Evolutionary conservation across 1,140 invertebrate species (phyloP).

Genomic region (Chironomus tepperi): DNA sequence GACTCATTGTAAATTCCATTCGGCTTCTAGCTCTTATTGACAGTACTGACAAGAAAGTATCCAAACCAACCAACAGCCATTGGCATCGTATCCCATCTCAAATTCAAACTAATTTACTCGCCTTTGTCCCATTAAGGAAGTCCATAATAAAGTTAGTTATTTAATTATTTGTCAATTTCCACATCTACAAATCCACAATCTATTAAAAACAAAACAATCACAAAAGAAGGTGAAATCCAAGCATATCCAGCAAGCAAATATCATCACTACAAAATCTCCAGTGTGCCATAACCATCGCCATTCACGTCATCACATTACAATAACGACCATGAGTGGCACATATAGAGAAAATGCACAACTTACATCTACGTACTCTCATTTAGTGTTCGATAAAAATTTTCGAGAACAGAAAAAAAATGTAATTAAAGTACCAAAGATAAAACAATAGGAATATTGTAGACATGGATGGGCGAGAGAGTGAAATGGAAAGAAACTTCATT

Average conservation of each 20-base stretch:
- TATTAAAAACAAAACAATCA: too few relatives aligned
- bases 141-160: too few relatives aligned
- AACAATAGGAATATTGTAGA: not conserved
- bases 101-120: too few relatives aligned
- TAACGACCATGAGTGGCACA: not conserved
- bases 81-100: too few relatives aligned
- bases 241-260: not conserved
- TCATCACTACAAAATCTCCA: not conserved
- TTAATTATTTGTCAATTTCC: too few relatives aligned
- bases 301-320: conserved; percentile 9
- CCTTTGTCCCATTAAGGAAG: too few relatives aligned
- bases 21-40: too few relatives aligned
- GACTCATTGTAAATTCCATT: too few relatives aligned
- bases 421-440: not conserved
- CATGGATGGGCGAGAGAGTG: not conserved
- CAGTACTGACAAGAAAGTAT: too few relatives aligned
- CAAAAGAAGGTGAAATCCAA: too few relatives aligned
- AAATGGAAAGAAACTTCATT: not conserved
- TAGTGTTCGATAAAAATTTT: not conserved
- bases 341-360: not conserved
- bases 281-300: not conserved
- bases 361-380: not conserved
- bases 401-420: conserved; percentile 7
- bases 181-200: too few relatives aligned
- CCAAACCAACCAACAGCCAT: too few relatives aligned